Evolutionary conservation across 2,113 vertebrate species (phyloP).

Genomic region (Nipponia nippon): DNA sequence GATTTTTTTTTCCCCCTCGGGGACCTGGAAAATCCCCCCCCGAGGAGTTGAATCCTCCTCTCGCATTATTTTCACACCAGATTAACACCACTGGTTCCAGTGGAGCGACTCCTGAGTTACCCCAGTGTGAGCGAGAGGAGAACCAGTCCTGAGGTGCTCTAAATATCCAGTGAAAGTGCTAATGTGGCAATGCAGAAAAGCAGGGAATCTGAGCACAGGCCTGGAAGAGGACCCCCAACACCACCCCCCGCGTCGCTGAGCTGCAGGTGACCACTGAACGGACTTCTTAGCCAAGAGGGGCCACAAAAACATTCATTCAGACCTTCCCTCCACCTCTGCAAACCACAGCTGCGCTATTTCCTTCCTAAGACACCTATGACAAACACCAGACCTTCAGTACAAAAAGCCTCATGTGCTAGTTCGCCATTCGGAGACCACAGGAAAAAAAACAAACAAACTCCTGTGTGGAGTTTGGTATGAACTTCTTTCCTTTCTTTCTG

Average conservation of each 20-base stretch:
- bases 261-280: background rate
- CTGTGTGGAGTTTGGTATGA: background rate
- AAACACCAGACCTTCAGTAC: background rate
- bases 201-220: constrained; percentile 51
- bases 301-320: background rate
- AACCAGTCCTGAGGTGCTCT: constrained; percentile 68
- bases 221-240: constrained; percentile 28
- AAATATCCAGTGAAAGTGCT: constrained; percentile 65
- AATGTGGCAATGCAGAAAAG: constrained; percentile 58
- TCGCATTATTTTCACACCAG: constrained; percentile 50
- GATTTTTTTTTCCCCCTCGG: constrained; percentile 50
- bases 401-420: background rate
- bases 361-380: background rate
- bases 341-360: background rate
- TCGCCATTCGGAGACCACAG: background rate
- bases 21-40: constrained; percentile 50
- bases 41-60: constrained; percentile 62
- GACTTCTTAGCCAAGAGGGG: constrained; percentile 15
- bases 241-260: background rate
- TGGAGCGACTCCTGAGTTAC: constrained; percentile 62
- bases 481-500: background rate
- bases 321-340: background rate
- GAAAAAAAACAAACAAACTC: background rate
- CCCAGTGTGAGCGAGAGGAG: constrained; percentile 61
- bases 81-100: constrained; percentile 67